These are phyloP conservation scores for Syngnathus acus DNA, from an alignment of 2,797 vertebrate genomes.

Conservation along the genomic window DNA sequence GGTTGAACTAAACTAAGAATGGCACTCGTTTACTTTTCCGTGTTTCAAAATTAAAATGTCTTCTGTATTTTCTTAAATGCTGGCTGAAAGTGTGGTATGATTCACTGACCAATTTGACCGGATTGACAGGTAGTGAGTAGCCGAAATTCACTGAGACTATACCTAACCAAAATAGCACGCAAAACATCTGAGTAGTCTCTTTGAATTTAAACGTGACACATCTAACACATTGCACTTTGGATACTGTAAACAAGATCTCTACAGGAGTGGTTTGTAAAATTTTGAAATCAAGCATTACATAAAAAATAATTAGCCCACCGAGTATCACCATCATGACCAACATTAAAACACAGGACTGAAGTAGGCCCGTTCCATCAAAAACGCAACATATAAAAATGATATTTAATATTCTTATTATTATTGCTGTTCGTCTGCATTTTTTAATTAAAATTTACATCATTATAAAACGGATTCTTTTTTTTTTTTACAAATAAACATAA, in stretches of 20 bases:
- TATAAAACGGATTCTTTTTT: background rate
- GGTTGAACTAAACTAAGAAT: slow-evolving; percentile 8
- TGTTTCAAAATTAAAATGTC: slow-evolving; percentile 13
- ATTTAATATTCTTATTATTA: background rate
- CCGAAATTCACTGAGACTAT: background rate
- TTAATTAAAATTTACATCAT: background rate
- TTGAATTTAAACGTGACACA: background rate
- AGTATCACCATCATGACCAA: background rate
- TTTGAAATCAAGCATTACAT: background rate
- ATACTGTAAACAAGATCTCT: background rate
- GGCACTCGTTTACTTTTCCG: background rate
- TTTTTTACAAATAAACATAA: background rate
- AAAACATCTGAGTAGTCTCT: background rate
- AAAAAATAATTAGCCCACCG: background rate
- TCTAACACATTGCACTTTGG: background rate
- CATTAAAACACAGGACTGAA: background rate
- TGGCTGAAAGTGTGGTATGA: slow-evolving; percentile 12
- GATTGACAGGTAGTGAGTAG: background rate
- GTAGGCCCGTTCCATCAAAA: no score
- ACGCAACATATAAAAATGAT: no score
- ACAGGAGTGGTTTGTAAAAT: background rate
- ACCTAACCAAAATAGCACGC: background rate
- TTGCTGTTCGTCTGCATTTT: background rate
- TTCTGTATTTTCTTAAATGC: slow-evolving; percentile 14
- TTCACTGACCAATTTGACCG: background rate